Percentiles rank a stretch among this genome's conserved stretches.
phyloP scores from a whole-genome alignment of 2,113 vertebrate species.

The Manacus vitellinus region DNA sequence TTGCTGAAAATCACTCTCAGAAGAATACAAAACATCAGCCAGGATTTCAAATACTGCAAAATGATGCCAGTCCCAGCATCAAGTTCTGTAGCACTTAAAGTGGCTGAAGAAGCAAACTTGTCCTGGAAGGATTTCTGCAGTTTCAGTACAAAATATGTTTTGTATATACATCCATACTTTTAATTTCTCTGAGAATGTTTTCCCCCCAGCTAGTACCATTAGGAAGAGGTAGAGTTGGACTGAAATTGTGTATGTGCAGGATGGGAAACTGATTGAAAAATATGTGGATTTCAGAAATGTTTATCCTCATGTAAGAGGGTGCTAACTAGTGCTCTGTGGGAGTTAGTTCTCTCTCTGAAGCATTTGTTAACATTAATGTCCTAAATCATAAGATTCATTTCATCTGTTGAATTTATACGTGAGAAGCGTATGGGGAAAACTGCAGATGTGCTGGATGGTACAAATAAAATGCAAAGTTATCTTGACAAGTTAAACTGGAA shows the following conservation, averaged over 20 bases:
- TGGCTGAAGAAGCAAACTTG: not conserved
- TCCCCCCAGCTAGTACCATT: not conserved
- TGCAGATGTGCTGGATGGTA: not conserved
- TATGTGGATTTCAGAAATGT: not conserved
- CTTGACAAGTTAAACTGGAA: not conserved
- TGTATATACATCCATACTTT: not conserved
- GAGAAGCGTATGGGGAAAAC: not conserved
- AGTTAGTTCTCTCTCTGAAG: not conserved
- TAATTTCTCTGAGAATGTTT: not conserved
- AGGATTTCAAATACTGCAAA: not conserved
- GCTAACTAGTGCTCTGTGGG: not conserved
- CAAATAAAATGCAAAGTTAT: not conserved
- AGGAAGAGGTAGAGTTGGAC: not conserved
- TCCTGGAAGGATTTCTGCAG: not conserved
- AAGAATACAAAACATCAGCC: not conserved
- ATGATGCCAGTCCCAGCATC: not conserved
- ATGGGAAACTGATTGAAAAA: not conserved
- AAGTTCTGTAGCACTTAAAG: not conserved
- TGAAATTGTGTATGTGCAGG: not conserved
- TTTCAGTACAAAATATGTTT: not conserved
- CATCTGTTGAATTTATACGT: not conserved
- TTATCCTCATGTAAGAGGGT: not conserved
- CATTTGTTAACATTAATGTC: not conserved
- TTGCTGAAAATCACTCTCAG: not conserved
- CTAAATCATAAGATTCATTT: not conserved